phyloP scores from a whole-genome alignment of 2,113 vertebrate genomes.

The pig (Sus scrofa) region DNA sequence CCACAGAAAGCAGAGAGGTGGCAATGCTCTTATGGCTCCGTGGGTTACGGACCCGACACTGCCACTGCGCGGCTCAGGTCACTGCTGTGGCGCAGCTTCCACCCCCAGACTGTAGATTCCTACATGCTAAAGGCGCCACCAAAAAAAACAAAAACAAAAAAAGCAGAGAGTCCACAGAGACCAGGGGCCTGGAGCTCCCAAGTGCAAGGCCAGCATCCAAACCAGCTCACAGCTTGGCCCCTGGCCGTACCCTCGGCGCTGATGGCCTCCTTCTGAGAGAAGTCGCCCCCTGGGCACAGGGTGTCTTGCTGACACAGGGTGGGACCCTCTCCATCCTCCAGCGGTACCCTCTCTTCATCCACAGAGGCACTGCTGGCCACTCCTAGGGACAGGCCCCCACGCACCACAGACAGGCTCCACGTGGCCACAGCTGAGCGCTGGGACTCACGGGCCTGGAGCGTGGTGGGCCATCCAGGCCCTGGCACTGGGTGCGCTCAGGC shows the following conservation, averaged over 20 bases:
- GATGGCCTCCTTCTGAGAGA: neutral
- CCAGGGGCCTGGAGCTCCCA: neutral
- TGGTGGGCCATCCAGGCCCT: accelerated
- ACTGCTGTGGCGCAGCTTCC: no score
- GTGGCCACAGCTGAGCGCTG: neutral
- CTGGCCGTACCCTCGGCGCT: neutral
- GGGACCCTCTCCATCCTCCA: neutral
- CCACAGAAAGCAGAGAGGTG: no score
- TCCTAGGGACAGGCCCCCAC: neutral
- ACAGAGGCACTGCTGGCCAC: neutral
- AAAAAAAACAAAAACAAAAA: neutral
- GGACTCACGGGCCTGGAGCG: neutral
- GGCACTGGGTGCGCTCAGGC: neutral
- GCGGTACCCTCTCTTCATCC: neutral
- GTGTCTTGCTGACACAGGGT: neutral
- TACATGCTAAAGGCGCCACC: no score
- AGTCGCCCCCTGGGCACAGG: accelerated
- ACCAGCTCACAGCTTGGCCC: no score
- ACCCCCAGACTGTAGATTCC: no score
- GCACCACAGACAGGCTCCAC: neutral
- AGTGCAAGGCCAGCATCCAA: accelerated
- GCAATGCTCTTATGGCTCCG: no score
- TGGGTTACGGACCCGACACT: no score
- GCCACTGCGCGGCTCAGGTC: no score
- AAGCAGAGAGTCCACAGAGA: neutral